A percentile compares a stretch with the other conserved stretches of the same genome.
These are phyloP conservation scores for Penaeus chinensis DNA, from an alignment of 1,140 invertebrate species.

Conservation along the genomic window DNA sequence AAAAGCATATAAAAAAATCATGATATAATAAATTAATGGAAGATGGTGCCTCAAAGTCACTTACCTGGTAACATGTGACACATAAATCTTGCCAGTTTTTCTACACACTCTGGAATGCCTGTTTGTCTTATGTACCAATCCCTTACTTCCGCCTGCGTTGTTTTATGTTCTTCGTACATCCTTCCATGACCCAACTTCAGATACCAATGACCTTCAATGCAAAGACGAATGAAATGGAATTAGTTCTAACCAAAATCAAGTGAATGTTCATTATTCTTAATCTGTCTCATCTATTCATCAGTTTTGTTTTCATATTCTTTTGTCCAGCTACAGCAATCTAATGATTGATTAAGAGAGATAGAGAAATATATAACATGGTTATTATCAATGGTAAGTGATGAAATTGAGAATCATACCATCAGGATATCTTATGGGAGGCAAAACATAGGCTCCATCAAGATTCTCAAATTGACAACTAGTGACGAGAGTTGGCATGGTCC, in stretches of 20 bases:
- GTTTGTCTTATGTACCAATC: conserved; percentile 24
- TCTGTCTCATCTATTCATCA: too few relatives aligned
- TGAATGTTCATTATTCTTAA: too few relatives aligned
- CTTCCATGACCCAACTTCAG: conserved; percentile 36
- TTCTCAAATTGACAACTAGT: background rate
- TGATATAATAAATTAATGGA: too few relatives aligned
- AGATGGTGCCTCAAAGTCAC: background rate
- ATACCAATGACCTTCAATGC: conserved; percentile 26
- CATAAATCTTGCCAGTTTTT: conserved; percentile 20
- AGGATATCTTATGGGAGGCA: conserved; percentile 27
- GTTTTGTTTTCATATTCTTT: too few relatives aligned
- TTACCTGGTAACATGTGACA: conserved; percentile 32
- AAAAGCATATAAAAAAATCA: too few relatives aligned
- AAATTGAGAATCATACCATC: conserved; percentile 13
- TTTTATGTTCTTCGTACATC: conserved; percentile 25
- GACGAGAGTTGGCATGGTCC: conserved; percentile 1
- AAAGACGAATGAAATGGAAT: too few relatives aligned
- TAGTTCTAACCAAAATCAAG: too few relatives aligned
- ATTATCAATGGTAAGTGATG: too few relatives aligned
- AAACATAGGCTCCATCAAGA: conserved; percentile 32
- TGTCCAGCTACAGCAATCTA: too few relatives aligned
- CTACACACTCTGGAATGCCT: conserved; percentile 24
- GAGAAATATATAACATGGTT: too few relatives aligned
- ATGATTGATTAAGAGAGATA: too few relatives aligned
- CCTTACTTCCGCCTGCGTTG: conserved; percentile 16